A percentile compares a stretch with the other conserved stretches of the same genome.
Evolutionary conservation across 2,888 invertebrate genomes (phyloP).

Genomic region (Temnothorax unifasciatus): DNA sequence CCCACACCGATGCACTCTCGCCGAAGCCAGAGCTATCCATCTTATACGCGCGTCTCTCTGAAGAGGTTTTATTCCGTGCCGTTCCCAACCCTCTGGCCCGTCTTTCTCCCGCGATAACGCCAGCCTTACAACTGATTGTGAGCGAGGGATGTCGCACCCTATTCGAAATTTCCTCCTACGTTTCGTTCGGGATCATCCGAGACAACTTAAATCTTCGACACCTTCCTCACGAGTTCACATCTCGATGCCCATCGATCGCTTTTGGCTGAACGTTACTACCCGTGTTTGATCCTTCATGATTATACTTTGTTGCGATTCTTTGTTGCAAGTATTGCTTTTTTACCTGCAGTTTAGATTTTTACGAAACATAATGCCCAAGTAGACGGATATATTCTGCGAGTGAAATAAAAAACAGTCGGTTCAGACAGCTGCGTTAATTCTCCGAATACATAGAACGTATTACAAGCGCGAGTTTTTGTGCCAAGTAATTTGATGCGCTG

Average conservation of each 20-base stretch:
- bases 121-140: constrained; percentile 72
- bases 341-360: neutral
- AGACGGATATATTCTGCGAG: neutral
- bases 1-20: constrained; percentile 54
- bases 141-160: constrained; percentile 70
- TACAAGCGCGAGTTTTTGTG: neutral
- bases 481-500: neutral
- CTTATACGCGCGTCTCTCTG: constrained; percentile 73
- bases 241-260: constrained; percentile 51
- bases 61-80: constrained; percentile 78
- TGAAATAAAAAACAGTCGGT: constrained; percentile 1
- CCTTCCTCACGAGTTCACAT: constrained; percentile 60
- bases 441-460: neutral
- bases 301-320: constrained; percentile 27
- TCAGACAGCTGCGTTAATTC: constrained; percentile 14
- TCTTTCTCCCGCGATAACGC: constrained; percentile 73
- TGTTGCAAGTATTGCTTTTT: neutral
- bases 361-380: constrained; percentile 1
- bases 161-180: constrained; percentile 69
- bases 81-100: constrained; percentile 67
- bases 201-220: constrained; percentile 71
- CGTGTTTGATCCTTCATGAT: constrained; percentile 10
- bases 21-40: constrained; percentile 77
- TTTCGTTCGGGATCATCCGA: constrained; percentile 69
- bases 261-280: neutral